Evolutionary conservation across 2,888 invertebrate genomes (phyloP).

Genomic region (Drosophila pegasa): DNA sequence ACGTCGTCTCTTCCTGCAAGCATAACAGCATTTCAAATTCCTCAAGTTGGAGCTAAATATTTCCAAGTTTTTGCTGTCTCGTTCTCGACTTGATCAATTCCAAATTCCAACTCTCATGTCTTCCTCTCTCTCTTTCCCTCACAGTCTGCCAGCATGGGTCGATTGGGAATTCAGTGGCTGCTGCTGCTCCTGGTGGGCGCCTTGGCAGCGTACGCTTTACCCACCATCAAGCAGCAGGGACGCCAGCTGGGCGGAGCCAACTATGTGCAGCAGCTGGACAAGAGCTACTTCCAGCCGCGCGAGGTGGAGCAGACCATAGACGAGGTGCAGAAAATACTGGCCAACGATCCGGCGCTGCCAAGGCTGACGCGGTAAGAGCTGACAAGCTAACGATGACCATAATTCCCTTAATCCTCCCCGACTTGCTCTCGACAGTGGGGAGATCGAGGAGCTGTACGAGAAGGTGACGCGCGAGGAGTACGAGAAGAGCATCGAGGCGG

Average conservation of each 20-base stretch:
- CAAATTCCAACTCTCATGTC: no score
- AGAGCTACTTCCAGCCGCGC: conserved; percentile 70
- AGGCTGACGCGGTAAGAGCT: conserved; percentile 82
- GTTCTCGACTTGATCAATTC: no score
- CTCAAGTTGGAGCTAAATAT: not conserved
- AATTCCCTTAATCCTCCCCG: no score
- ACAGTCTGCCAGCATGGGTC: conserved; percentile 34
- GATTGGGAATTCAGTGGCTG: conserved; percentile 18
- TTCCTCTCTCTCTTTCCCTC: not conserved
- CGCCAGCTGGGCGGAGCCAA: conserved; percentile 28
- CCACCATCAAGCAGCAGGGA: conserved; percentile 60
- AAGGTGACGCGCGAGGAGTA: conserved; percentile 85
- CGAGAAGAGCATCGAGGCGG: conserved; percentile 83
- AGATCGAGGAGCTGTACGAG: conserved; percentile 85
- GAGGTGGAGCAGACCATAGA: conserved; percentile 83
- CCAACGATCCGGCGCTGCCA: conserved; percentile 83
- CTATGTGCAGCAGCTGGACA: conserved; percentile 72
- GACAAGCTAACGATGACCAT: not conserved
- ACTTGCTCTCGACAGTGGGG: conserved; percentile 77
- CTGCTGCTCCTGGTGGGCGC: conserved; percentile 26
- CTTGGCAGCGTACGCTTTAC: conserved; percentile 40
- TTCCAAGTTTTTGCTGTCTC: no score
- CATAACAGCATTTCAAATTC: conserved; percentile 7
- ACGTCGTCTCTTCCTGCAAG: not conserved
- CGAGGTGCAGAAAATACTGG: conserved; percentile 84